Conservation (phyloP, 2,113 vertebrate genomes). For the Atractosteus spatula region DNA sequence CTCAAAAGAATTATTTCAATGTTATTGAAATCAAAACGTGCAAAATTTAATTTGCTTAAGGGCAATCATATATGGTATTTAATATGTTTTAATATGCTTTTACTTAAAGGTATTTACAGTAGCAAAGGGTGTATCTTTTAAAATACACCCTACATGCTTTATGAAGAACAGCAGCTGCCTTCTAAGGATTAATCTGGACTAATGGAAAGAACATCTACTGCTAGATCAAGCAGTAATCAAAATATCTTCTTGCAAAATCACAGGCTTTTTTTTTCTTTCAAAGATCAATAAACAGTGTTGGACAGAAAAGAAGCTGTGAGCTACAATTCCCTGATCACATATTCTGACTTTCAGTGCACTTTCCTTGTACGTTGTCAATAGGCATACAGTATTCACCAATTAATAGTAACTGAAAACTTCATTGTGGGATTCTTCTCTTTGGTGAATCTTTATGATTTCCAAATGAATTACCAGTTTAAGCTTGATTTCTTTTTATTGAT, state of each 20-base stretch:
- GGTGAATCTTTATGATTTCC: no score
- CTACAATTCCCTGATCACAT: not conserved
- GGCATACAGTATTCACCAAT: not conserved
- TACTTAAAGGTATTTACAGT: no score
- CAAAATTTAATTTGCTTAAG: no score
- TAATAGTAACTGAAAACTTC: no score
- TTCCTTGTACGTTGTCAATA: not conserved
- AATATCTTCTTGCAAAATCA: slow-evolving; percentile 1
- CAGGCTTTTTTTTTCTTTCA: not conserved
- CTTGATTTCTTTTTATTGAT: no score
- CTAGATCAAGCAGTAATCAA: not conserved
- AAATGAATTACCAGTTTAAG: no score
- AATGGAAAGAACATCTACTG: not conserved
- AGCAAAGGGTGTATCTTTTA: not conserved
- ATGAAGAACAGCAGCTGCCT: not conserved
- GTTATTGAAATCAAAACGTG: no score
- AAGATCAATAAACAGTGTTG: not conserved
- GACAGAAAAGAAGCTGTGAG: not conserved
- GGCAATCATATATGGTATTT: no score
- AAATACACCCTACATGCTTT: not conserved
- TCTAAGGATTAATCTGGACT: not conserved
- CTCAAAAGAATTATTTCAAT: no score
- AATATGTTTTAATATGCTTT: no score
- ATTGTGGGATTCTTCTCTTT: no score
- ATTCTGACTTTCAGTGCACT: not conserved